Percentiles rank a stretch among this genome's conserved stretches.
phyloP scores from a whole-genome alignment of 2,113 vertebrate genomes.

The Sminthopsis crassicaudata region DNA sequence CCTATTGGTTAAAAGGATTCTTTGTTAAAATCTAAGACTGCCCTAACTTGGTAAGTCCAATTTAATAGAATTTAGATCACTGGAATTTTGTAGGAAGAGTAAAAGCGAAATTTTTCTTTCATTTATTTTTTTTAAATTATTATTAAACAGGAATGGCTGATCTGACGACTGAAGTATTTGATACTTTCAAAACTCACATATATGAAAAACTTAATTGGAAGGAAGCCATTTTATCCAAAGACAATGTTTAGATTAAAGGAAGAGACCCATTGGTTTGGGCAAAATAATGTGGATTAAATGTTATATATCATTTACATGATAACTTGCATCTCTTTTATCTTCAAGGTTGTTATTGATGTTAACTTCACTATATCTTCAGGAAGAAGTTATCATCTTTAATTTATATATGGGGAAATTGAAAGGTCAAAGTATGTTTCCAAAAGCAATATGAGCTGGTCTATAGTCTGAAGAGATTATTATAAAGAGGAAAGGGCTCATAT shows the following conservation, averaged over 20 bases:
- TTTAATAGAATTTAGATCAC: neutral
- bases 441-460: conserved; percentile 60
- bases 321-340: neutral
- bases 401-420: conserved; percentile 42
- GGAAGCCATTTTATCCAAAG: neutral
- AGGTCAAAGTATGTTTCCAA: conserved; percentile 47
- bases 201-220: neutral
- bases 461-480: too few species aligned
- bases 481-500: too few species aligned
- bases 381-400: conserved; percentile 54
- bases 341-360: conserved; percentile 43
- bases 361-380: conserved; percentile 30
- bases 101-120: neutral
- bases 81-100: neutral
- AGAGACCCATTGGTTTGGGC: conserved; percentile 13
- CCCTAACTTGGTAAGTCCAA: neutral
- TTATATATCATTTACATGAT: conserved; percentile 44
- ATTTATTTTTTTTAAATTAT: neutral
- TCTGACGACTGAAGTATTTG: neutral
- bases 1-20: neutral
- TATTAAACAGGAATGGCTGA: neutral
- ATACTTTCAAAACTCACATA: neutral
- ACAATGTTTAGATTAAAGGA: neutral
- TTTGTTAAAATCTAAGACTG: neutral
- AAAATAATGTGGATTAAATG: conserved; percentile 44